Base-by-base conservation (phyloP, 2,888 invertebrate genomes). In the Merodon equestris region DNA sequence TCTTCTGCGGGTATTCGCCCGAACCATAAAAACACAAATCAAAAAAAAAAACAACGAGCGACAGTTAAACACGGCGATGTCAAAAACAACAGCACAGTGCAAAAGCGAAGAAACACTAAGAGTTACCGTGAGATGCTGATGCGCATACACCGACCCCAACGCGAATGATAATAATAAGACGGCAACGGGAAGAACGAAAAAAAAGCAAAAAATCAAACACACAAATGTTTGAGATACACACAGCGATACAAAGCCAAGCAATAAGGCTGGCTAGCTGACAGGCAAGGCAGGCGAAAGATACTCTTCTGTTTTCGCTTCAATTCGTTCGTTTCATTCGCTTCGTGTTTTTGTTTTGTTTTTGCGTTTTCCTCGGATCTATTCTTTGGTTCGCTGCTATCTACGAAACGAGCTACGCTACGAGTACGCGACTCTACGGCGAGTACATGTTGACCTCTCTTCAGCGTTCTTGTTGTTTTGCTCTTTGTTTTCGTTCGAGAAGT, bases 141-240 rank as follows among this genome's bases (percentile, higher is more conserved):
- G 79, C 79, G 79, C 79, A 74, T 71, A 79, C 74, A 73, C 79
- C 68, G 68, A 74, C 63, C 27, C 27, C 54, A 64, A 58, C 60
- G 2, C 66, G n/a, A 38, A 58, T 63, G 68, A 73, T 74, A 74
- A 64, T 68, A 74, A 74, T 60, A 63, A 63, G 53, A 68, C 48
- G 68, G 68, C 48, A 50, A 27, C 7, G 27, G 27, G 7, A 27
- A 27, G 7, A 7, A 27, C 2, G 7, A 7, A 27, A 27, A 2
- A 7, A 27, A 27, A 27, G 7, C 27, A 7, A 27, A 27, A 27
- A 27, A 27, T 7, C 27, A 77, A 77, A 73, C 73, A 79, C 74
- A 58, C 47, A 79, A 79, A 79, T 79, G 79, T 79, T 79, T 79
- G 79, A 27, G 27, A 79, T 79, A 74, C 73, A 74, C 79, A 57